phyloP scores from a whole-genome alignment of 1,140 invertebrate genomes.

The Monochamus saltuarius region DNA sequence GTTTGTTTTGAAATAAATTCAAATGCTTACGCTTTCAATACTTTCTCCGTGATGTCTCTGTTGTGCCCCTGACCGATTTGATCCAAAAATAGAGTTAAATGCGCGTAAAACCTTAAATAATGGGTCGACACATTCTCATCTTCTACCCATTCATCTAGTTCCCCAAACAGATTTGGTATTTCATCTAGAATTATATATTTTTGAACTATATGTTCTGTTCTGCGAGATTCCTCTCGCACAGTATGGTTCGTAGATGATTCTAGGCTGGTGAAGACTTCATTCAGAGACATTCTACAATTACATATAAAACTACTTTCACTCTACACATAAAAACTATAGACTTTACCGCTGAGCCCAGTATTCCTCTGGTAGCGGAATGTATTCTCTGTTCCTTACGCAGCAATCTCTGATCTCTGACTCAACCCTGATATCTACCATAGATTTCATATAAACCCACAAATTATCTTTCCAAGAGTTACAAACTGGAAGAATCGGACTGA shows the following conservation, averaged over 20 bases:
- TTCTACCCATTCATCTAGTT: conserved; percentile 55
- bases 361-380: conserved; percentile 66
- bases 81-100: conserved; percentile 81
- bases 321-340: conserved; percentile 2
- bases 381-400: conserved; percentile 53
- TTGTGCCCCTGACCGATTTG: conserved; percentile 70
- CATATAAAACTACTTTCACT: neutral
- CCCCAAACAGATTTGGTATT: conserved; percentile 61
- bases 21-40: conserved; percentile 67
- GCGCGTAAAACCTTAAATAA: conserved; percentile 77
- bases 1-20: conserved; percentile 37
- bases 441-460: conserved; percentile 85
- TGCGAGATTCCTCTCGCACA: conserved; percentile 57
- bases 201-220: conserved; percentile 69
- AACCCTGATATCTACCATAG: conserved; percentile 80
- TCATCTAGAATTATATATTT: conserved; percentile 77
- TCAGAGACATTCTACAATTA: conserved; percentile 61
- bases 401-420: conserved; percentile 65
- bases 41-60: conserved; percentile 68
- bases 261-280: conserved; percentile 70
- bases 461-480: conserved; percentile 85
- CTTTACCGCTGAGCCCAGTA: conserved; percentile 75
- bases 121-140: conserved; percentile 52
- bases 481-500: conserved; percentile 70
- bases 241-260: conserved; percentile 57